These are phyloP conservation scores for Xiphorhynchus elegans DNA, from an alignment of 2,113 vertebrate species.

Conservation along the genomic window DNA sequence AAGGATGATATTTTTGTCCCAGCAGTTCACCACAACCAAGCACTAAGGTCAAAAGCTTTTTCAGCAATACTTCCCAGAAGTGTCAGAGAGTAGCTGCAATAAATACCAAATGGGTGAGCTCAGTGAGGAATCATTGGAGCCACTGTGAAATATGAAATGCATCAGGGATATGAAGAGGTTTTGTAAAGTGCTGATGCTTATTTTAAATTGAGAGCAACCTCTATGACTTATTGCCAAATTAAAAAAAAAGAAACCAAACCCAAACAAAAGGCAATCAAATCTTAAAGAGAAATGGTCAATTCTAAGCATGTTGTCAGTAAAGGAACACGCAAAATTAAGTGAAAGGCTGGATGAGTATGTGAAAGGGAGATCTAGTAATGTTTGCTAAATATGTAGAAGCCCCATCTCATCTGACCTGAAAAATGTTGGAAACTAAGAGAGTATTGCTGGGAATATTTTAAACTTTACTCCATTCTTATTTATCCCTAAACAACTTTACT, in stretches of 20 bases:
- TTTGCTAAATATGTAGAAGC: background rate
- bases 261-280: background rate
- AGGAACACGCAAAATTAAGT: background rate
- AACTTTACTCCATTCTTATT: background rate
- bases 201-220: slow-evolving; percentile 6
- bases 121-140: background rate
- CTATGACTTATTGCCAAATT: background rate
- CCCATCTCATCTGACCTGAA: background rate
- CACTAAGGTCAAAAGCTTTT: slow-evolving; percentile 35
- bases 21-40: background rate
- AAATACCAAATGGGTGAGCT: slow-evolving; percentile 11
- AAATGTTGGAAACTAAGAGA: background rate
- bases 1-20: slow-evolving; percentile 7
- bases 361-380: background rate
- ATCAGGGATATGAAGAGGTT: background rate
- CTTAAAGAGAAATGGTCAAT: background rate
- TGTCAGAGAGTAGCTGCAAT: background rate
- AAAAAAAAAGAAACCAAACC: background rate
- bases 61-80: background rate
- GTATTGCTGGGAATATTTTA: background rate
- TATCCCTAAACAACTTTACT: background rate
- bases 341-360: background rate
- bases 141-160: background rate
- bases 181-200: background rate
- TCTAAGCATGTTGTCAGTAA: background rate